Conservation (phyloP, 2,113 vertebrate genomes). For the Electrona antarctica region DNA sequence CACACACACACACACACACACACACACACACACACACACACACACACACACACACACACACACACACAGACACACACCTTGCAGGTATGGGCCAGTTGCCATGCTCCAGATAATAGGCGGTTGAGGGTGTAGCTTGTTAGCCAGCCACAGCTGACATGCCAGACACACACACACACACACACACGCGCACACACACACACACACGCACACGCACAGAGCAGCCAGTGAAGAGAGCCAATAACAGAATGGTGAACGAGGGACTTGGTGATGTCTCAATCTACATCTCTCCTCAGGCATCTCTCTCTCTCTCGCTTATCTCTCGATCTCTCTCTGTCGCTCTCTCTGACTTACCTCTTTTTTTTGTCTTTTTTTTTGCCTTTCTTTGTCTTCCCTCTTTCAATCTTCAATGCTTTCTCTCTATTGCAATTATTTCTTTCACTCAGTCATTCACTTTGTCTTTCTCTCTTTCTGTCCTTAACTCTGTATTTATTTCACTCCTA, state of each 20-base stretch:
- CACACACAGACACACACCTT: constrained; percentile 55
- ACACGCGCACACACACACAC: constrained; percentile 27
- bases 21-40: constrained; percentile 16
- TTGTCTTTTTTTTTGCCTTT: no score
- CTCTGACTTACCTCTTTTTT: neutral
- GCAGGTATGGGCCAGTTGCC: constrained; percentile 72
- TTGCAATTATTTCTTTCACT: no score
- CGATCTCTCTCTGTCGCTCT: no score
- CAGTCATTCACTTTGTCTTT: neutral
- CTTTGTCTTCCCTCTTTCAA: no score
- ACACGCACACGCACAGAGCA: constrained; percentile 1
- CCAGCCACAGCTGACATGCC: constrained; percentile 62
- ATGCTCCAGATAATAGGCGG: constrained; percentile 73
- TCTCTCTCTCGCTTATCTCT: neutral
- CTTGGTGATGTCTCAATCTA: constrained; percentile 48
- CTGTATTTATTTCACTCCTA: neutral
- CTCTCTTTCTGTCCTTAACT: neutral
- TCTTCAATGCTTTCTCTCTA: no score
- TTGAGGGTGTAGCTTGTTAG: constrained; percentile 68
- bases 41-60: constrained; percentile 13
- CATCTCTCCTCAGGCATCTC: neutral
- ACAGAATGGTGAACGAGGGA: constrained; percentile 6
- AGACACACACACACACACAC: constrained; percentile 38
- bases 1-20: constrained; percentile 26
- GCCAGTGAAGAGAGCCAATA: constrained; percentile 27